Percentiles rank a stretch among this genome's conserved stretches.
Conservation (phyloP, 2,797 vertebrate species). For the Pseudochirops cupreus region DNA sequence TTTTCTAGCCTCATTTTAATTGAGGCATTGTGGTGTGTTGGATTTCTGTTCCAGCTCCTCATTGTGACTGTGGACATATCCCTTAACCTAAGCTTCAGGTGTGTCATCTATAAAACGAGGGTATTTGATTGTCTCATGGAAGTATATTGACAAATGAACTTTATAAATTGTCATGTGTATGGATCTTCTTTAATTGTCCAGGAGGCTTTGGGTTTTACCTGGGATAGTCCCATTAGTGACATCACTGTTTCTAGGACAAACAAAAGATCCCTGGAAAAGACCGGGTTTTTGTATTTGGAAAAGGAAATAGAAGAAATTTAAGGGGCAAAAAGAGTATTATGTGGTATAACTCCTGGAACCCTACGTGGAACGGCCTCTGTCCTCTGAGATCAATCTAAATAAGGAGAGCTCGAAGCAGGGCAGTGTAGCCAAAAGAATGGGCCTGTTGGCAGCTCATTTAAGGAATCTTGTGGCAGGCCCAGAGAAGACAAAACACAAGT, state of each 20-base stretch:
- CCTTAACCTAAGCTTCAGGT: neutral
- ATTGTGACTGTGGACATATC: neutral
- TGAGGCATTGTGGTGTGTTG: neutral
- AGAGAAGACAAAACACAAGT: slow-evolving; percentile 24
- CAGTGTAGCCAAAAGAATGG: neutral
- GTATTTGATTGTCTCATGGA: neutral
- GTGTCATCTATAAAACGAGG: neutral
- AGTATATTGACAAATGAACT: neutral
- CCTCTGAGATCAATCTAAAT: slow-evolving; percentile 44
- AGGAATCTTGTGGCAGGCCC: neutral
- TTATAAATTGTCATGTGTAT: neutral
- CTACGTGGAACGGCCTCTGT: neutral
- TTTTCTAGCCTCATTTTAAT: neutral
- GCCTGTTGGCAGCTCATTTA: neutral
- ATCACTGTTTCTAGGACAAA: neutral
- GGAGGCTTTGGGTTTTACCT: neutral
- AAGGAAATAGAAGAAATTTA: slow-evolving; percentile 17
- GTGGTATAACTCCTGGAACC: slow-evolving; percentile 8
- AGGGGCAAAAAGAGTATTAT: slow-evolving; percentile 17
- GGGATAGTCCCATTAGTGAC: neutral
- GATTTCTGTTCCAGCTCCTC: neutral
- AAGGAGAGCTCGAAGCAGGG: slow-evolving; percentile 46
- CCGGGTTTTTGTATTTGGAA: neutral
- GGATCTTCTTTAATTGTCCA: neutral
- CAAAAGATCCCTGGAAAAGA: neutral